Evolutionary conservation across 2,888 invertebrate species (phyloP), one percentile per base, ranked within the genome.

Genomic region (Idaea aversata): DNA sequence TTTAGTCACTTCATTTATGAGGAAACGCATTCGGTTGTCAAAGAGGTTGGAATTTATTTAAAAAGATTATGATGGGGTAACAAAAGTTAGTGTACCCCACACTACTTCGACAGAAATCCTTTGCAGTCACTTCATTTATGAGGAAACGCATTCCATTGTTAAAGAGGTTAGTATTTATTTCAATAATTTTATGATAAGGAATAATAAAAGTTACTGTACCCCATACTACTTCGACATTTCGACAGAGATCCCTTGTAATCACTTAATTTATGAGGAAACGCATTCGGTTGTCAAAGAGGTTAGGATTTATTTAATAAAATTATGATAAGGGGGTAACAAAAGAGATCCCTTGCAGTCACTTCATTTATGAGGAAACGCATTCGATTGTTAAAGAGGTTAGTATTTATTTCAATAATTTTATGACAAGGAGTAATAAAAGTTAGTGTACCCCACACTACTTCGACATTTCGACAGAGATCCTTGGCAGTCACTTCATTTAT

Each of bases 211-310:
- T 36, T 75, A 75, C 15, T 93, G 92, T 67, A 71, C 83, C 0
- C 87, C 88, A 0, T 82, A 87, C 63, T 81, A 83, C 70, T 92
- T 88, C 68, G 91, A 92, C 67, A 84, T 84, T 0, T 84, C 88
- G 0, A 84, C 77, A 1, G 84, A 85, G 68, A 80, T 92, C 0
- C 81, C 82, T 5, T 93, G 92, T 67, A 87, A 90, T 35, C 81
- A 86, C 0, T 92, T 82, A 57, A 84, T 90, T 4, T 93, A 92
- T 71, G 79, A 88, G 64, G 91, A 93, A 70, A 83, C 87, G 5
- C 90, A 92, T 75, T 92, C 92, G 59, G 91, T 93, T 64, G 92
- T 92, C 1, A 90, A 91, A 74, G 92, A 92, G 85, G 92, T 92
- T 62, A 79, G 83, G 66, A 34, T 59, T 35, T 59, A 34, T 34